phyloP scores from a whole-genome alignment of 1,140 invertebrate genomes.

The Bombus superbus region DNA sequence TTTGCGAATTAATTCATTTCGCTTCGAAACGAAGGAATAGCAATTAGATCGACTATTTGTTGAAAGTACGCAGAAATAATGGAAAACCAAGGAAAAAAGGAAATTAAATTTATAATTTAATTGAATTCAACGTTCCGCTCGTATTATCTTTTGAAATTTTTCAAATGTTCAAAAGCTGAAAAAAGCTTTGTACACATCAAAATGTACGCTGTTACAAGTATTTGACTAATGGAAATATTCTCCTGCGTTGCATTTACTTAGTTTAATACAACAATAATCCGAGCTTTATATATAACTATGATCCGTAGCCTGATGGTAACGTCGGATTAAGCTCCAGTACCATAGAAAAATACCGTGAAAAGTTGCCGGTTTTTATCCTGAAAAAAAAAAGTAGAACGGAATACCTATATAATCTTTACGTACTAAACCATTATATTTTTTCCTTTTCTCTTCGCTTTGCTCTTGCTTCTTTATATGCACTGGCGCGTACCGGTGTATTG shows the following conservation, averaged over 20 bases:
- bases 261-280: neutral
- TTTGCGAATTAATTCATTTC: no score
- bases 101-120: no score
- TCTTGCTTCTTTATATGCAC: slow-evolving; percentile 57
- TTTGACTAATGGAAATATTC: neutral
- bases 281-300: neutral
- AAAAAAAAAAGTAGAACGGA: neutral
- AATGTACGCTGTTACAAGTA: neutral
- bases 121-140: no score
- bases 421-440: slow-evolving; percentile 26
- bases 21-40: no score
- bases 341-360: neutral
- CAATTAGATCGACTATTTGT: no score
- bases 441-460: neutral
- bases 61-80: no score
- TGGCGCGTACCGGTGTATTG: slow-evolving; percentile 45
- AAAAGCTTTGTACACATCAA: no score
- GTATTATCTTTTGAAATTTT: no score
- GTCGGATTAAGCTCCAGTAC: neutral
- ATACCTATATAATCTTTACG: slow-evolving; percentile 31
- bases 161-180: no score
- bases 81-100: no score
- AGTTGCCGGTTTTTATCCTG: neutral
- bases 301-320: neutral
- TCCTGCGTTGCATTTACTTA: neutral